Evolutionary conservation across 53 echinoderm and acorn worm genomes (phyloP).

Genomic region (Paelopatides confundens): DNA sequence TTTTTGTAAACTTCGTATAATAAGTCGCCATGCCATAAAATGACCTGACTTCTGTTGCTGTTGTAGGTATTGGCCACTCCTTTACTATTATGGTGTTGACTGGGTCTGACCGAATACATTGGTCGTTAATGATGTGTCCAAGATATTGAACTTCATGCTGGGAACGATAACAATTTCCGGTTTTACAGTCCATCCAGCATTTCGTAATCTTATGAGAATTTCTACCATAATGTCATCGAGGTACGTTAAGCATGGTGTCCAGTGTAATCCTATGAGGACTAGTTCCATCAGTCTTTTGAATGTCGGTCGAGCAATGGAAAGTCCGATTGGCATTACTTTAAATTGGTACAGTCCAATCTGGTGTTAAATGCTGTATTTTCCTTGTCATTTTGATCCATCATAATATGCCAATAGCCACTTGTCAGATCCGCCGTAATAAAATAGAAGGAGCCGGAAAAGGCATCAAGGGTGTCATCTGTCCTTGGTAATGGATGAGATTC

Average conservation of each 20-base stretch:
- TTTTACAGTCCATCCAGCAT: conserved; percentile 43
- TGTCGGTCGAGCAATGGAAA: conserved; percentile 55
- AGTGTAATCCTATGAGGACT: conserved; percentile 61
- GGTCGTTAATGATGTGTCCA: conserved; percentile 8
- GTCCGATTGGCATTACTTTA: conserved; percentile 51
- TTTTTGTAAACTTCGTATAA: conserved; percentile 64
- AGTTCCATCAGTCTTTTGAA: conserved; percentile 74
- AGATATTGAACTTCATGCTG: background rate
- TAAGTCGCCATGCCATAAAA: conserved; percentile 68
- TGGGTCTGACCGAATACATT: conserved; percentile 62
- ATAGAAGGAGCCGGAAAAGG: conserved; percentile 24
- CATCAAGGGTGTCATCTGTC: conserved; percentile 47
- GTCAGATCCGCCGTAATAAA: conserved; percentile 54
- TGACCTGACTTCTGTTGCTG: conserved; percentile 48
- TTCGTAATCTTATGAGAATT: conserved; percentile 47
- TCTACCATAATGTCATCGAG: conserved; percentile 72
- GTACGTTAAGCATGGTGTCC: conserved; percentile 62
- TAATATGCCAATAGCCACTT: conserved; percentile 62
- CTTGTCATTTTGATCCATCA: conserved; percentile 13
- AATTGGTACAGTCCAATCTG: conserved; percentile 32
- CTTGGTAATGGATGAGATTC: conserved; percentile 54
- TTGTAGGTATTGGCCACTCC: conserved; percentile 48
- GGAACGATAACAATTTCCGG: conserved; percentile 16
- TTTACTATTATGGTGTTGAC: conserved; percentile 49
- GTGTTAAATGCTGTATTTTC: conserved; percentile 69